Conservation (phyloP, 30 jellyfish, hydroid and myxozoan species). For the Aurelia sp. region DNA sequence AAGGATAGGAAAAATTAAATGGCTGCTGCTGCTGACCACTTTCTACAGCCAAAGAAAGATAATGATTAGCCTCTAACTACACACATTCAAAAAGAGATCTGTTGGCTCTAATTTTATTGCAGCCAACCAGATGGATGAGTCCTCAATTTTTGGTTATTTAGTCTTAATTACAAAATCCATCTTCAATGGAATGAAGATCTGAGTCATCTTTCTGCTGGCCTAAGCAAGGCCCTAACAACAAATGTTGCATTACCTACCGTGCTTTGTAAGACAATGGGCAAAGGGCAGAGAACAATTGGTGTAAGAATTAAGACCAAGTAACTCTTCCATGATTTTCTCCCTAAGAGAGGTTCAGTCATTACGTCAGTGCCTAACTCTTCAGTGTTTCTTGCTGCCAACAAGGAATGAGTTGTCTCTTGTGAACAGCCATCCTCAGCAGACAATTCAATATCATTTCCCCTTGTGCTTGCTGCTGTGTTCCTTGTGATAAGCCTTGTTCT, state of each 20-base stretch:
- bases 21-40: too few species aligned
- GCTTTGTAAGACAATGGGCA: slow-evolving; percentile 33
- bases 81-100: too few species aligned
- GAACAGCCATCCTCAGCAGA: slow-evolving; percentile 2
- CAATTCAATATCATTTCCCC: slow-evolving; percentile 19
- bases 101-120: too few species aligned
- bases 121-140: too few species aligned
- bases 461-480: not conserved
- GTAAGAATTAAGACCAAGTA: slow-evolving; percentile 52
- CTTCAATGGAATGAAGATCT: too few species aligned
- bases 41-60: too few species aligned
- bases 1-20: too few species aligned
- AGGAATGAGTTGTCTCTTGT: not conserved
- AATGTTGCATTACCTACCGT: slow-evolving; percentile 7
- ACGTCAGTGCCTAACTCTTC: slow-evolving; percentile 41
- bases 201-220: too few species aligned
- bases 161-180: too few species aligned
- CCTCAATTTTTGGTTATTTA: too few species aligned
- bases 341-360: slow-evolving; percentile 30
- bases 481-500: slow-evolving; percentile 35
- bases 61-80: too few species aligned
- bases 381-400: slow-evolving; percentile 8
- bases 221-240: too few species aligned
- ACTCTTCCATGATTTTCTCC: slow-evolving; percentile 65
- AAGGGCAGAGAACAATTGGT: slow-evolving; percentile 70